phyloP scores from a whole-genome alignment of 2,113 vertebrate species.

The Meles meles region DNA sequence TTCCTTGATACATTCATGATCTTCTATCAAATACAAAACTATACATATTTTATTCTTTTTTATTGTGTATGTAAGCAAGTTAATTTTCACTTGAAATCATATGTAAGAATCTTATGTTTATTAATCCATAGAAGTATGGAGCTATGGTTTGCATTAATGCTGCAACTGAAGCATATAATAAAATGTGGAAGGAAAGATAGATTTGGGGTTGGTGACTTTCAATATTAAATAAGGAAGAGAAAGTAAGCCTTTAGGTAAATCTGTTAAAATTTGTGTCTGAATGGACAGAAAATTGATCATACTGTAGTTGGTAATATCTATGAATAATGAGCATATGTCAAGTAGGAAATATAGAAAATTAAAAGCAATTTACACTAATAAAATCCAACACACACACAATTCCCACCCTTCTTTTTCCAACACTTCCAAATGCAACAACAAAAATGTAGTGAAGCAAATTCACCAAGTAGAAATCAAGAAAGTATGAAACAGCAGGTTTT shows the following conservation, averaged over 20 bases:
- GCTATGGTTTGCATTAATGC: not conserved
- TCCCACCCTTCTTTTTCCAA: not conserved
- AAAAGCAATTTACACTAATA: not conserved
- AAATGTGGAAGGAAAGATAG: not conserved
- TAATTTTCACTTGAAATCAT: constrained; percentile 39
- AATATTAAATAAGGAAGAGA: constrained; percentile 5
- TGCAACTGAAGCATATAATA: not conserved
- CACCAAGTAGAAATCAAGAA: constrained; percentile 7
- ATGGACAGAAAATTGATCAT: not conserved
- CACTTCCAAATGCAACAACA: not conserved
- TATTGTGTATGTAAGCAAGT: not conserved
- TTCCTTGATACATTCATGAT: not conserved
- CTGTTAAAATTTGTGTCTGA: constrained; percentile 21
- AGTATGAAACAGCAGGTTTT: not conserved
- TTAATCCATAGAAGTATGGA: not conserved
- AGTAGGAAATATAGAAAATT: not conserved
- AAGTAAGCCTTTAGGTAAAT: not conserved
- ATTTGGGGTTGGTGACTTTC: not conserved
- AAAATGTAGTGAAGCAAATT: not conserved
- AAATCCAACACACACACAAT: not conserved
- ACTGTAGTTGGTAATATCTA: not conserved
- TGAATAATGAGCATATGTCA: not conserved
- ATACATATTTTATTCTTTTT: not conserved
- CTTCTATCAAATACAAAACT: not conserved
- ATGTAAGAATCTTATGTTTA: not conserved